Evolutionary conservation across 2,797 vertebrate species (phyloP), one percentile per base, ranked within the genome.

Genomic region (Melanotaenia maccullochi): DNA sequence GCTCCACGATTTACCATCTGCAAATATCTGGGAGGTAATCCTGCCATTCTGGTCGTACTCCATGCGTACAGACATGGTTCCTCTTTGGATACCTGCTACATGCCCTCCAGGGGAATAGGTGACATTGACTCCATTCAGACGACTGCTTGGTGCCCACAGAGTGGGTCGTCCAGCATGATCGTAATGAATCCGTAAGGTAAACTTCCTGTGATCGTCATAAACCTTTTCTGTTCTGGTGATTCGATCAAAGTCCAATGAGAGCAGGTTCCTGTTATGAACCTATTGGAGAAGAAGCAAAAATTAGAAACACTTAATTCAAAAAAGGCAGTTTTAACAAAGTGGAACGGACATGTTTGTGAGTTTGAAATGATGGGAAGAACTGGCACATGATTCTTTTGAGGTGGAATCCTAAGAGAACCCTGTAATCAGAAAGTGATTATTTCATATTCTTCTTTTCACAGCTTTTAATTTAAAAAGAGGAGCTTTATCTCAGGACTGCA

Each of bases 181-280:
- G 0, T 99, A 99, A 71, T 98, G 96, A 88, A 99, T 99, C 77
- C 98, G 94, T 38, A 99, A 86, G 0, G 97, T 99, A 83, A 99
- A 99, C 89, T 99, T 99, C 79, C 98, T 96, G 90, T 99, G 98
- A 87, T 99, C 98, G 0, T 99, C 98, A 0, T 99, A 99, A 62
- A 99, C 98, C 85, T 99, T 99, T 90, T 99, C 98, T 0, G 98
- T 99, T 70, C 98, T 94, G 33, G 98, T 99, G 84, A 99, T 96
- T 0, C 98, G 96, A 88, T 99, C 98, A 22, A 99, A 99, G 88
- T 99, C 98, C 49, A 99, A 79, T 1, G 98, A 99, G 3, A 99
- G 89, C 78, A 99, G 87, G 84, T 99, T 99, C 85, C 98, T 95
- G 89, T 98, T 99, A 83, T 99, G 98, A 83, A 99, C 98, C 98